Base-by-base conservation (phyloP, 2,888 invertebrate species). In the Dynastes tityus region DNA sequence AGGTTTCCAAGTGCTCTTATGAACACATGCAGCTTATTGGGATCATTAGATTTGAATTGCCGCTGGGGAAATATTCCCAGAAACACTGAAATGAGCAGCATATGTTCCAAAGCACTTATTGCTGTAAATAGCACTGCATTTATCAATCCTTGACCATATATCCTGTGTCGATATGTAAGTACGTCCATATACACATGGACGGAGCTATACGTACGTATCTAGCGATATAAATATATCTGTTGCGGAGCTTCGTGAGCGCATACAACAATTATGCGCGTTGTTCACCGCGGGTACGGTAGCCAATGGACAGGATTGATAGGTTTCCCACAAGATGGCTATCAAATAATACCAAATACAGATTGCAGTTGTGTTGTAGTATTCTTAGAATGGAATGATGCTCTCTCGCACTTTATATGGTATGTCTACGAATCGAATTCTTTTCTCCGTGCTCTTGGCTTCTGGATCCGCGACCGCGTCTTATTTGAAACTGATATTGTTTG, bases 271-370 rank as follows among this genome's bases (percentile, higher is more conserved):
- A 73, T 64, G 78, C 64, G 45, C 29, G 51, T 16, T 55, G 73
- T 53, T 77, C 77, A 67, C 61, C 45, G 76, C 37, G 32, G 64
- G 79, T 61, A 73, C 73, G 45, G 73, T 61, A 73, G 73, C 73
- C 71, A 64, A 55, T 55, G 67, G 77, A 73, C 77, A 73, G 73
- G 79, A 80, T 80, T 85, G 86, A 86, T 86, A 83, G 84, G 83
- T 85, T 87, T 87, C 87, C 86, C 88, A 87, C 87, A 87, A 86
- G 87, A 87, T 88, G 86, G 85, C 86, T 85, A 87, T 87, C 87
- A 84, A 85, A 86, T 86, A 87, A 87, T 85, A 86, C 87, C 88
- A 88, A 88, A 87, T 88, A 87, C 84, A 87, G 86, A 84, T 84
- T 81, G 83, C 80, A 80, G 83, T 80, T 78, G 82, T 80, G 82